phyloP scores from a whole-genome alignment of 2,888 invertebrate genomes.

The Nemurella pictetii region DNA sequence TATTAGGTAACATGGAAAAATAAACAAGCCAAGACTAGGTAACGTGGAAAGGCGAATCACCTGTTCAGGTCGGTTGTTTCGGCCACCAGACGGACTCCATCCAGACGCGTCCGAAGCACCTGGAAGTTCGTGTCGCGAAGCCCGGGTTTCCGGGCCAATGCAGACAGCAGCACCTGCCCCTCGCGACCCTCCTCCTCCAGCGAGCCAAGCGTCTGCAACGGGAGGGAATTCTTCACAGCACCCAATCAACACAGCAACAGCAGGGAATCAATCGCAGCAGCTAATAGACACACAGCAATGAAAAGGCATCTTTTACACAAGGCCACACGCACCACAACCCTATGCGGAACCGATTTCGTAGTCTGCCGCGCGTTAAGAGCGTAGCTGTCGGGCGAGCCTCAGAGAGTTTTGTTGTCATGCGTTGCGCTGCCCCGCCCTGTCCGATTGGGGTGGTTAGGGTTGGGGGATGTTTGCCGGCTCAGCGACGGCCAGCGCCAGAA shows the following conservation, averaged over 20 bases:
- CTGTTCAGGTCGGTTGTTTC: slow-evolving; percentile 60
- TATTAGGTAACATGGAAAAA: too few species aligned
- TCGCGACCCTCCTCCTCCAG: slow-evolving; percentile 56
- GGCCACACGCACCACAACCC: too few species aligned
- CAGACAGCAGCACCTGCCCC: slow-evolving; percentile 75
- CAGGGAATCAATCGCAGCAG: too few species aligned
- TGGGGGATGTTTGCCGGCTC: neutral
- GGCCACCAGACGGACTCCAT: slow-evolving; percentile 75
- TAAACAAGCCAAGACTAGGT: too few species aligned
- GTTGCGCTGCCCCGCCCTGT: neutral
- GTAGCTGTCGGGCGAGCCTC: too few species aligned
- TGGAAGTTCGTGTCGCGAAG: slow-evolving; percentile 88
- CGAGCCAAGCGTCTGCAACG: neutral
- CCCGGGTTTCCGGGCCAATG: slow-evolving; percentile 79
- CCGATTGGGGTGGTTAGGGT: neutral
- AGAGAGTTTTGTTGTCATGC: slow-evolving; percentile 1
- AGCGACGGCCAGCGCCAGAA: neutral
- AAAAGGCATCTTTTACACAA: too few species aligned
- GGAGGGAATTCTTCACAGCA: too few species aligned
- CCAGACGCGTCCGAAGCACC: slow-evolving; percentile 80
- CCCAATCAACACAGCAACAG: too few species aligned
- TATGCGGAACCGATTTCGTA: too few species aligned
- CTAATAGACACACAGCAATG: too few species aligned
- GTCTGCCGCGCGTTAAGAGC: too few species aligned
- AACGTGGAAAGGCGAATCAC: slow-evolving; percentile 3